Base-by-base conservation (phyloP, 2,888 invertebrate species). In the Keiferia lycopersicella region DNA sequence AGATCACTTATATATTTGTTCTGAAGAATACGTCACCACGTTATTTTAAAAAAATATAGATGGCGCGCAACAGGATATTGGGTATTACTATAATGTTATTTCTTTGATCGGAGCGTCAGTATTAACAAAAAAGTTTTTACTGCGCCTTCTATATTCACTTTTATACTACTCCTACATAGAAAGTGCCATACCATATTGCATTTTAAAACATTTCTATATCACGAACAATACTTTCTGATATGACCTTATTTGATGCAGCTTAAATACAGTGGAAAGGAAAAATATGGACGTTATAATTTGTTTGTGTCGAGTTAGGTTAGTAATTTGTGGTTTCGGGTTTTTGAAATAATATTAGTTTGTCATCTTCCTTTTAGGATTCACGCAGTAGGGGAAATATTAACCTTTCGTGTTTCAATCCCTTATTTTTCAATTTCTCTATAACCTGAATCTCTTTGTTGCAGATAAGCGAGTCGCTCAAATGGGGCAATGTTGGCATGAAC, bases 401-500 rank as follows among this genome's bases (percentile, higher is more conserved):
- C 41, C 14, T 41, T 41, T 41, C 14, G 4, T 41, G 14, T 41
- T 41, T 41, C 14, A 41, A 1, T 41, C 14, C 41, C 1, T 41
- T n/a, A n/a, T 56, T n/a, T 30, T 26, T 14, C 30, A 10, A 20
- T 30, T 30, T 26, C 26, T 56, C 22, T 56, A 30, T 30, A 30
- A 66, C 10, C 39, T 18, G 62, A 75, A 76, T 72, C 73, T 75
- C 73, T 65, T 91, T 88, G 91, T 93, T 93, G 57, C 92, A 95
- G 95, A 93, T 94, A 86, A 94, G 94, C 83, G 94, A 94, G 88
- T 94, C 94, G 80, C 92, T 94, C 71, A 94, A 94, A 86, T 95
- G 94, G 94, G 94, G 94, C 77, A 94, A 93, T 84, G 92, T 95
- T 77, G 94, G 94, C 79, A 94, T 94, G 92, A 94, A 93, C 79